Evolutionary conservation across 2,113 vertebrate species (phyloP).

Genomic region (Cephalophus harveyi): DNA sequence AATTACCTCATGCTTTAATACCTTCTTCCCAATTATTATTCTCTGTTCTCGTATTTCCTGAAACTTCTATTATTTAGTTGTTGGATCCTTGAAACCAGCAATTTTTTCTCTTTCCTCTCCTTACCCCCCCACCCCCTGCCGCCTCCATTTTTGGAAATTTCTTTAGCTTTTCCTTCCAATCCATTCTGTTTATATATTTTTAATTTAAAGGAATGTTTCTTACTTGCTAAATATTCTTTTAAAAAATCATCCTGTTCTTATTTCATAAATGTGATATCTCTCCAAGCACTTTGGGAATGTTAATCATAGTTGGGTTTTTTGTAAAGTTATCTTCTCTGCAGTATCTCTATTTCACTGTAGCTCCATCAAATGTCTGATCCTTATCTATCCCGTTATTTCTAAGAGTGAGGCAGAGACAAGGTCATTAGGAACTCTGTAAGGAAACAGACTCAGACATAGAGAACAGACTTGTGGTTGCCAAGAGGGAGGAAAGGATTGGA

Average conservation of each 20-base stretch:
- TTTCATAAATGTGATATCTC: background rate
- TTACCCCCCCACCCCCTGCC: background rate
- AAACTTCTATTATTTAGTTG: background rate
- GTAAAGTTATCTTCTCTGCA: background rate
- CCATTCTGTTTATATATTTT: background rate
- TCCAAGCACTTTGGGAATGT: background rate
- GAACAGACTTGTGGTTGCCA: background rate
- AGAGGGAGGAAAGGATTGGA: background rate
- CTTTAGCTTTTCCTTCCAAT: background rate
- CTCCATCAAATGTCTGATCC: background rate
- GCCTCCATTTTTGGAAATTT: background rate
- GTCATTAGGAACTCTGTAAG: background rate
- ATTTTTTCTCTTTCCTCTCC: background rate
- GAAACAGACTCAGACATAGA: background rate
- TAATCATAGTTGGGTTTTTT: background rate
- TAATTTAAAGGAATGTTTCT: background rate
- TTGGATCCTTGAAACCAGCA: background rate
- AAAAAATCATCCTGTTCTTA: background rate
- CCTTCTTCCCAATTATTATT: background rate
- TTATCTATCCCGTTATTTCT: background rate
- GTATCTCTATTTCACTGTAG: background rate
- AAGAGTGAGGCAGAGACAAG: background rate
- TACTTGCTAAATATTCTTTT: background rate
- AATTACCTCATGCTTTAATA: background rate
- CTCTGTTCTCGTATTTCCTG: background rate